A percentile compares a stretch with the other conserved stretches of the same genome.
These are phyloP conservation scores for Trachops cirrhosus DNA, from an alignment of 2,797 vertebrate genomes.

Conservation along the genomic window DNA sequence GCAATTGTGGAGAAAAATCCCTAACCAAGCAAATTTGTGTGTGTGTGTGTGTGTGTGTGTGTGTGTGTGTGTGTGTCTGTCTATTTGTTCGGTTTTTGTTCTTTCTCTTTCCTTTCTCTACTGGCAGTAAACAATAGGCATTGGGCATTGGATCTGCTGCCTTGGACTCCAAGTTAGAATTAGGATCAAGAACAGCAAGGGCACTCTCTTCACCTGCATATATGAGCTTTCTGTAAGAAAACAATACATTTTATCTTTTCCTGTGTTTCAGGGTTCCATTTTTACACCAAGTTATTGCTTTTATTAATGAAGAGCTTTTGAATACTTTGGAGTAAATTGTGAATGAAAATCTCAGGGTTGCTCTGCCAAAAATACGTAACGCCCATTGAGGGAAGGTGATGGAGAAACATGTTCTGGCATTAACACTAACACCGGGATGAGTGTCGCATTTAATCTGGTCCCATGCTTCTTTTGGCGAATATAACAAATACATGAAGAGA, in stretches of 20 bases:
- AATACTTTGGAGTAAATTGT: neutral
- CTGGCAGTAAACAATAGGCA: neutral
- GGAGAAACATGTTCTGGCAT: neutral
- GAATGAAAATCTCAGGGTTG: neutral
- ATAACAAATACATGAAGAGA: neutral
- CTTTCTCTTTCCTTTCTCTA: neutral
- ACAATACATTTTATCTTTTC: neutral
- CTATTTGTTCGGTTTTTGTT: neutral
- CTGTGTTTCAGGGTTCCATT: neutral
- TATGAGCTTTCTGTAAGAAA: neutral
- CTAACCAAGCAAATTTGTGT: neutral
- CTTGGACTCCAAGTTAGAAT: neutral
- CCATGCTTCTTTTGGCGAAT: neutral
- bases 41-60: neutral
- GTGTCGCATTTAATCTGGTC: neutral
- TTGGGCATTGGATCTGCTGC: neutral
- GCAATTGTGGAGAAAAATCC: neutral
- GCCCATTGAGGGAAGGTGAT: neutral
- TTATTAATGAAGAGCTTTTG: neutral
- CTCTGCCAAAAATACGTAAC: neutral
- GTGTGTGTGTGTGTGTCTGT: neutral
- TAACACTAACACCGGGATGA: neutral
- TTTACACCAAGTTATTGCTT: neutral
- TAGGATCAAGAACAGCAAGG: neutral
- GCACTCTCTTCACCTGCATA: neutral